phyloP scores from a whole-genome alignment of 2,888 invertebrate genomes.

The Lobophora halterata region DNA sequence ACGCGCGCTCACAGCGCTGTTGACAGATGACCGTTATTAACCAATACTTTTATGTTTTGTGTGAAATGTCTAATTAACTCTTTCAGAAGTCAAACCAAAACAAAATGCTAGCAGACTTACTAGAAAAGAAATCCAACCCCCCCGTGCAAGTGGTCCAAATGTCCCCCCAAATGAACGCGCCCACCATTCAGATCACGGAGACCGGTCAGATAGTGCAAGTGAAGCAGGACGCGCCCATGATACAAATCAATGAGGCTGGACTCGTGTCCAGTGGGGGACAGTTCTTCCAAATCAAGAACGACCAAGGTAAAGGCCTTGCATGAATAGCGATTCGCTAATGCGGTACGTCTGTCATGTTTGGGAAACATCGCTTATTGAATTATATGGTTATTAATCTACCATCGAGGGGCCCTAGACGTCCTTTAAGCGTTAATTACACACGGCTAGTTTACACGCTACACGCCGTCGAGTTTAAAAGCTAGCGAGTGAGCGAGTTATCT shows the following conservation, averaged over 20 bases:
- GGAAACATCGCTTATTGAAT: no score
- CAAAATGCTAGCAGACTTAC: constrained; percentile 91
- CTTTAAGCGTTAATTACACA: no score
- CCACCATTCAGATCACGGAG: constrained; percentile 74
- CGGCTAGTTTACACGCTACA: no score
- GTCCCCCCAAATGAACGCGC: constrained; percentile 66
- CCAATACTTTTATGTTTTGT: no score
- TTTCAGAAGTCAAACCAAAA: constrained; percentile 76
- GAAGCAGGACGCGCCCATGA: constrained; percentile 57
- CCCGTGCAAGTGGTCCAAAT: constrained; percentile 76
- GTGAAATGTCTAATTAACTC: neutral
- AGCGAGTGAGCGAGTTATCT: no score
- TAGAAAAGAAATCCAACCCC: constrained; percentile 87
- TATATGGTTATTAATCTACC: no score
- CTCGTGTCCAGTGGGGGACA: constrained; percentile 51
- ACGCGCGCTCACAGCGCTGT: no score
- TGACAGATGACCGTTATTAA: no score
- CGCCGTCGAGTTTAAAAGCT: no score
- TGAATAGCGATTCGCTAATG: no score
- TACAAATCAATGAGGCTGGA: constrained; percentile 59
- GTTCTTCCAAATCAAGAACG: constrained; percentile 71
- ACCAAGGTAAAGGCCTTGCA: constrained; percentile 56
- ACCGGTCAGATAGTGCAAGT: constrained; percentile 74
- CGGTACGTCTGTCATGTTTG: no score
- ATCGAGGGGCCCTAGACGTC: no score